Conservation (phyloP, 2,797 vertebrate genomes). For the Cyprinodon diabolis region DNA sequence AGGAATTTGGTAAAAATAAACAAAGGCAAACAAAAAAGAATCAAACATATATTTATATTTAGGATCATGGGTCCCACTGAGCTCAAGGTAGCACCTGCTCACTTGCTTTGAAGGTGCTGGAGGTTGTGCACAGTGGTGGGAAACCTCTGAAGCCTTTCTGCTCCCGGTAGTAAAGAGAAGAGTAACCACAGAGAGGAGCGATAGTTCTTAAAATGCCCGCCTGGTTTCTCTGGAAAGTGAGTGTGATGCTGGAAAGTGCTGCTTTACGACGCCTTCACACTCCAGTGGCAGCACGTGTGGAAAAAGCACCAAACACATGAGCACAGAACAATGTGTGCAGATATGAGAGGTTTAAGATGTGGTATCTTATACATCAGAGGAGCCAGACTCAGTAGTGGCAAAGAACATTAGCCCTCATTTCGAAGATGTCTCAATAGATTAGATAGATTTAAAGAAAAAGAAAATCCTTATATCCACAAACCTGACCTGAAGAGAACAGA, state of each 20-base stretch:
- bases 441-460: no score
- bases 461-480: not conserved
- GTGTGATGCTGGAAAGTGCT: constrained; percentile 61
- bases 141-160: constrained; percentile 60
- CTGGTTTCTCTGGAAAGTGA: constrained; percentile 67
- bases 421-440: not conserved
- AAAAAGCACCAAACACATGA: constrained; percentile 40
- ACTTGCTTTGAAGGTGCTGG: constrained; percentile 53
- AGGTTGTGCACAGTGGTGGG: constrained; percentile 25
- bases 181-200: constrained; percentile 59
- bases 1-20: not conserved
- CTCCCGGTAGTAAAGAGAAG: constrained; percentile 52
- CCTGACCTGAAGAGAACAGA: not conserved
- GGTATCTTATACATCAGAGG: constrained; percentile 6
- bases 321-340: constrained; percentile 22
- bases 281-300: constrained; percentile 18
- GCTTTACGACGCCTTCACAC: constrained; percentile 61
- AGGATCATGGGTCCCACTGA: constrained; percentile 18
- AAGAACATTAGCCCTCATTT: not conserved
- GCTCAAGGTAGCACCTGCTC: constrained; percentile 28
- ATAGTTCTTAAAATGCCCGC: constrained; percentile 19
- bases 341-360: constrained; percentile 33
- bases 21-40: not conserved
- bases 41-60: not conserved
- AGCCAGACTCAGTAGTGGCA: constrained; percentile 3